These are phyloP conservation scores for Trichonephila clavipes DNA, from an alignment of 1,140 invertebrate species.

Conservation along the genomic window DNA sequence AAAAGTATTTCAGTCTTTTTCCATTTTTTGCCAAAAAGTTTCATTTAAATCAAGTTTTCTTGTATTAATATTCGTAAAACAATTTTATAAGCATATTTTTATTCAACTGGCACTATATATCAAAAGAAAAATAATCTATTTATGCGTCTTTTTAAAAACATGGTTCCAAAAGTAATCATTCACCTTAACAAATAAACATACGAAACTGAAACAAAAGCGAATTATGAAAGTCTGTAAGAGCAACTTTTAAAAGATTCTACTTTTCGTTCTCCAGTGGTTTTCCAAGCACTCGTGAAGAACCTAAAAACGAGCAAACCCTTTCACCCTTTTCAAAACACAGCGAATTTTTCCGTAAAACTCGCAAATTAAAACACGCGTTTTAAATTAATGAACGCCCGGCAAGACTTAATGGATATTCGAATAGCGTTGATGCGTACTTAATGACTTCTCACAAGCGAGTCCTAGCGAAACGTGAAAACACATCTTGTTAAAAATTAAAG, in stretches of 20 bases:
- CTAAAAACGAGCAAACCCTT: background rate
- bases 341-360: background rate
- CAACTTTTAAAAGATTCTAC: background rate
- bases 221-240: no score
- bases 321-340: background rate
- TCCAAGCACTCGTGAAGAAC: background rate
- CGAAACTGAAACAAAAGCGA: no score
- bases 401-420: constrained; percentile 36
- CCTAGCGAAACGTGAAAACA: background rate
- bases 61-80: no score
- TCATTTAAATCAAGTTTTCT: no score
- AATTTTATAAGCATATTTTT: no score
- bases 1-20: no score
- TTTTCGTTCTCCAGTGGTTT: background rate
- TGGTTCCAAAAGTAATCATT: no score
- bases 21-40: no score
- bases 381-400: constrained; percentile 33
- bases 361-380: constrained; percentile 28
- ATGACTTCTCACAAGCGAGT: constrained; percentile 8
- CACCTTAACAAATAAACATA: no score
- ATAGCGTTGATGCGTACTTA: constrained; percentile 21
- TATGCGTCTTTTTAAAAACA: no score
- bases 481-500: constrained; percentile 17
- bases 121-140: no score
- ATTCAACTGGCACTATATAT: no score